Evolutionary conservation across 2,888 invertebrate species (phyloP).

Genomic region (Pherbina coryleti): DNA sequence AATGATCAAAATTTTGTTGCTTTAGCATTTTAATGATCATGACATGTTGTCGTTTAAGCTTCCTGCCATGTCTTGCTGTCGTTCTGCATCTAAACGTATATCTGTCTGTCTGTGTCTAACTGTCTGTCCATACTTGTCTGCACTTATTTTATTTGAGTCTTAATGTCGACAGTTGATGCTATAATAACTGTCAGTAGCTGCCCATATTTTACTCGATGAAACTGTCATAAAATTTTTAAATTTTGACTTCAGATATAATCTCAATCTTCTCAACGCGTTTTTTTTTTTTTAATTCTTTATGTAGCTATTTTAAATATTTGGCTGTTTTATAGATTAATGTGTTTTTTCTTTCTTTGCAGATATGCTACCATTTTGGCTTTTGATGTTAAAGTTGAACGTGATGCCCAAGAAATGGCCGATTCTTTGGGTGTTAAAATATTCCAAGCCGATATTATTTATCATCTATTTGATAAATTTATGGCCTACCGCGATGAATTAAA

Average conservation of each 20-base stretch:
- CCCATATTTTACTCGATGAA: not conserved
- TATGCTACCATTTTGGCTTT: constrained; percentile 99
- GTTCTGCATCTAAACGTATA: not conserved
- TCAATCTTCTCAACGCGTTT: not conserved
- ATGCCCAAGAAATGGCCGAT: constrained; percentile 98
- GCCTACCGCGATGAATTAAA: constrained; percentile 92
- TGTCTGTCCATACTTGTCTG: constrained; percentile 4
- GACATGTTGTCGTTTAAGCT: constrained; percentile 45
- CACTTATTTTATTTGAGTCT: not conserved
- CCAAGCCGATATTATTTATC: constrained; percentile 99
- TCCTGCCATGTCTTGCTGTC: constrained; percentile 28
- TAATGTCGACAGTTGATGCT: not conserved
- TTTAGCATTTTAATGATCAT: constrained; percentile 42
- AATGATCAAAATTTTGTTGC: constrained; percentile 27
- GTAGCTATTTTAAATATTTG: not conserved
- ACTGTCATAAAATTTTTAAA: not conserved
- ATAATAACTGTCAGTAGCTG: constrained; percentile 5
- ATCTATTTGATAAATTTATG: constrained; percentile 97
- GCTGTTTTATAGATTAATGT: not conserved
- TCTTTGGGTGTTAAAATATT: constrained; percentile 94
- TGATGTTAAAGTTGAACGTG: constrained; percentile 97
- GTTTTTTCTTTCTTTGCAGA: constrained; percentile 70
- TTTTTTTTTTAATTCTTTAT: not conserved
- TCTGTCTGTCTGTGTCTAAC: not conserved
- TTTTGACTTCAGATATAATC: not conserved